phyloP scores from a whole-genome alignment of 2,888 invertebrate genomes.

The Megamerina dolium region DNA sequence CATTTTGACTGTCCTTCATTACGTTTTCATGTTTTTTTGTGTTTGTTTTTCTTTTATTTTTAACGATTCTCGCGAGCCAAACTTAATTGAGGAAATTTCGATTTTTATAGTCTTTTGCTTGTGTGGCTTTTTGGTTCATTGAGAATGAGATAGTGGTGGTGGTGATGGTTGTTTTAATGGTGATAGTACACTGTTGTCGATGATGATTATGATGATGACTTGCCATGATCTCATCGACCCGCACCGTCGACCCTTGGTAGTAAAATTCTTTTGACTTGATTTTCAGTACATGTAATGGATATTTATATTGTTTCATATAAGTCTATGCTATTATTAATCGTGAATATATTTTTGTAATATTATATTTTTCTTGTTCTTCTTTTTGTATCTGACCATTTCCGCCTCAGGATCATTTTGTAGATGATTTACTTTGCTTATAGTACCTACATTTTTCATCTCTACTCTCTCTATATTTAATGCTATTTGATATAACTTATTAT shows the following conservation, averaged over 20 bases:
- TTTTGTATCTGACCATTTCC: conserved; percentile 12
- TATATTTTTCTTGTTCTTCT: too few species aligned
- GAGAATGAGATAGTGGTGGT: background rate
- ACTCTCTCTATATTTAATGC: conserved; percentile 15
- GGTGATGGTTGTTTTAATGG: conserved; percentile 3
- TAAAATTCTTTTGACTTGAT: too few species aligned
- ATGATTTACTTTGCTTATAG: too few species aligned
- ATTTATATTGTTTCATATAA: too few species aligned
- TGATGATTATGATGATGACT: conserved; percentile 9
- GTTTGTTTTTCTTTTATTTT: conserved; percentile 8
- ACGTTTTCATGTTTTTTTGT: too few species aligned
- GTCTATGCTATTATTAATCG: too few species aligned
- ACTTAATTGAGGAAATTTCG: conserved; percentile 25
- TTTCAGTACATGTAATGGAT: too few species aligned
- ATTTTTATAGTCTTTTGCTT: conserved; percentile 15
- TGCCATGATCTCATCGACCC: conserved; percentile 4
- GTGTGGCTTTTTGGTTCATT: too few species aligned
- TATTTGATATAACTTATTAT: conserved; percentile 12
- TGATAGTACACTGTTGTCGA: background rate
- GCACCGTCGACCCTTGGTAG: too few species aligned
- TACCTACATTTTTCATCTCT: too few species aligned
- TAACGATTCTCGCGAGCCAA: conserved; percentile 20
- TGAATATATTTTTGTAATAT: too few species aligned
- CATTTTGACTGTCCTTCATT: too few species aligned
- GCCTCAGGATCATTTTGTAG: conserved; percentile 9